Evolutionary conservation across 53 echinoderm and acorn worm genomes (phyloP), one percentile per base, ranked within the genome.

Genomic region (Echinometra lucunter): DNA sequence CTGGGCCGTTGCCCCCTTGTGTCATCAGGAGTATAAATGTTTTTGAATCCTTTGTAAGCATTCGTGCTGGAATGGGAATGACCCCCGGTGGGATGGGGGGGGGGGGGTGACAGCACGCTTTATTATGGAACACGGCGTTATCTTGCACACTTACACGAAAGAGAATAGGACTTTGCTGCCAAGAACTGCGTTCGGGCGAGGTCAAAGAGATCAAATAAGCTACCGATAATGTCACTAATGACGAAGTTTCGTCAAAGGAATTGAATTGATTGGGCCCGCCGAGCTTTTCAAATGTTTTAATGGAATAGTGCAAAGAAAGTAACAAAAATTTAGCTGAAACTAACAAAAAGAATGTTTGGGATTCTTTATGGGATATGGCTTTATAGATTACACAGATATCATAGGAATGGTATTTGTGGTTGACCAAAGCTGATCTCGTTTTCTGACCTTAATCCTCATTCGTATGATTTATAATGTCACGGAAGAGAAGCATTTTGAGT

Each of bases 261-360:
- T 25, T 1, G n/a, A 85, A 85, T 85, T 85, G 85, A 85, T 85
- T 85, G 85, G 47, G 28, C 11, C 25, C 37, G 25, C 12, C 30
- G 16, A n/a, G 85, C 85, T 19, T 47, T 85, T 85, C 27, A 49
- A 23, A 27, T 49, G 49, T 85, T 81, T 85, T 85, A 85, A 85
- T 85, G 49, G 49, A 49, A 85, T 85, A 13, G n/a, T 28, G 4
- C 28, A 12, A n/a, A 13, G 85, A 81, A 81, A 21, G 42, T n/a
- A 47, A 45, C 82, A 47, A 47, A 27, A 82, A 19, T 25, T 78
- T 19, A 17, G 44, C 21, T 6, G 1, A 81, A 81, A 23, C 81
- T 81, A 19, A 44, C 25, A 25, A 81, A 17, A 21, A 81, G n/a
- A 44, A n/a, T 44, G 11, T 12, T n/a, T 2, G 4, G 85, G 49